phyloP scores from a whole-genome alignment of 2,113 vertebrate genomes.

The Falcunculus frontatus region DNA sequence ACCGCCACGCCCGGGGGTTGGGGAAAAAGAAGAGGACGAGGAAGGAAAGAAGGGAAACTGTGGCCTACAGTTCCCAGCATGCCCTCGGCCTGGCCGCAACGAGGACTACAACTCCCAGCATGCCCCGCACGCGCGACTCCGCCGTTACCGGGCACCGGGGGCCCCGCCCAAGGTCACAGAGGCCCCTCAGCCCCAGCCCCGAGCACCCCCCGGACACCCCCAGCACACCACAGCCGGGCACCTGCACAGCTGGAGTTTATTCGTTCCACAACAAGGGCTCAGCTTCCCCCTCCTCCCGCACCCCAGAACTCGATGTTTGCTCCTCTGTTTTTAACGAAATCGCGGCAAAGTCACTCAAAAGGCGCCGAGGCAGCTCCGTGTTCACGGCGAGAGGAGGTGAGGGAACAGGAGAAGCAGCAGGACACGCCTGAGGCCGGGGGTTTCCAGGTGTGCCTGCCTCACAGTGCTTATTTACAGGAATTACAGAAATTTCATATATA shows the following conservation, averaged over 20 bases:
- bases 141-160: background rate
- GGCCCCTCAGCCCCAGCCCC: background rate
- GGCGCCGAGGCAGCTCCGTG: background rate
- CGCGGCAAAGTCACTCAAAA: background rate
- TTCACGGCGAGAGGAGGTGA: background rate
- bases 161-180: background rate
- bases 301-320: accelerated
- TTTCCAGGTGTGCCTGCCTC: constrained; percentile 34
- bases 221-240: background rate
- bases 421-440: background rate
- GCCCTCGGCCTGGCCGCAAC: accelerated
- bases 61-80: background rate
- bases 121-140: accelerated
- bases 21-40: too few species aligned
- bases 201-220: background rate
- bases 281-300: background rate
- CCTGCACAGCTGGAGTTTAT: constrained; percentile 33
- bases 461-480: constrained; percentile 4
- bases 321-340: background rate
- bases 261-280: background rate
- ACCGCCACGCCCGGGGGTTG: too few species aligned
- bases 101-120: background rate
- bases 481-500: background rate
- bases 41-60: accelerated
- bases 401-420: background rate